A percentile compares a stretch with the other conserved stretches of the same genome.
phyloP scores from a whole-genome alignment of 1,140 invertebrate species.

The Drosophila melanica region DNA sequence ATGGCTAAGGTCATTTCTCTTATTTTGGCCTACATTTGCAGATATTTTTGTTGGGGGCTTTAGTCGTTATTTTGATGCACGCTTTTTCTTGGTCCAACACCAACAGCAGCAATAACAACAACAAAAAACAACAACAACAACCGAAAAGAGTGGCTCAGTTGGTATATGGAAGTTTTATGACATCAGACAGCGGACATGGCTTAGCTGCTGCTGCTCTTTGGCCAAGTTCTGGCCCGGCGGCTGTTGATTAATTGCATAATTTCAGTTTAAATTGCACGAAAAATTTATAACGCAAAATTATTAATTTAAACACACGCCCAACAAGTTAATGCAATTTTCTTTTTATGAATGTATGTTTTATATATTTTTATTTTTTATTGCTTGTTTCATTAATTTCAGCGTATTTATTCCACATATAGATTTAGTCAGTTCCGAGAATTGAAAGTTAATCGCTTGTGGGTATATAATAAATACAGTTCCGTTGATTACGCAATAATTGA shows the following conservation, averaged over 20 bases:
- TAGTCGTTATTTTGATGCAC: slow-evolving; percentile 23
- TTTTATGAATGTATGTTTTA: slow-evolving; percentile 1
- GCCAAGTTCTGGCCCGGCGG: slow-evolving; percentile 10
- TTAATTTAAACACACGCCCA: slow-evolving; percentile 33
- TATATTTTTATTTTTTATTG: slow-evolving; percentile 2
- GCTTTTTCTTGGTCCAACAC: slow-evolving; percentile 15
- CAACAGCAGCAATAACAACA: slow-evolving; percentile 3
- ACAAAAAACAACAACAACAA: slow-evolving; percentile 14
- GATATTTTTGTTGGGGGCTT: slow-evolving; percentile 28
- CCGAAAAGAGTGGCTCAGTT: slow-evolving; percentile 11
- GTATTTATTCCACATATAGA: slow-evolving; percentile 23
- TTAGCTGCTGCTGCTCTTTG: slow-evolving; percentile 8
- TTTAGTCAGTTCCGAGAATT: background rate
- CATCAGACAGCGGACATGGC: slow-evolving; percentile 28
- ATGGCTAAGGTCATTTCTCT: slow-evolving; percentile 63
- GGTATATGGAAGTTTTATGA: slow-evolving; percentile 50
- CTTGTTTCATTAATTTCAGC: slow-evolving; percentile 27
- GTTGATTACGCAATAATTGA: slow-evolving; percentile 29
- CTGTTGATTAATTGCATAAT: slow-evolving; percentile 56
- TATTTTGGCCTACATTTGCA: slow-evolving; percentile 57
- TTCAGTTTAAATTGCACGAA: slow-evolving; percentile 52
- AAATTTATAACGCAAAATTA: slow-evolving; percentile 41
- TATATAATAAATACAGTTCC: slow-evolving; percentile 6
- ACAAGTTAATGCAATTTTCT: slow-evolving; percentile 28
- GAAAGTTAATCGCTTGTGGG: background rate